phyloP scores from a whole-genome alignment of 2,797 vertebrate genomes.

The Malurus splendens region DNA sequence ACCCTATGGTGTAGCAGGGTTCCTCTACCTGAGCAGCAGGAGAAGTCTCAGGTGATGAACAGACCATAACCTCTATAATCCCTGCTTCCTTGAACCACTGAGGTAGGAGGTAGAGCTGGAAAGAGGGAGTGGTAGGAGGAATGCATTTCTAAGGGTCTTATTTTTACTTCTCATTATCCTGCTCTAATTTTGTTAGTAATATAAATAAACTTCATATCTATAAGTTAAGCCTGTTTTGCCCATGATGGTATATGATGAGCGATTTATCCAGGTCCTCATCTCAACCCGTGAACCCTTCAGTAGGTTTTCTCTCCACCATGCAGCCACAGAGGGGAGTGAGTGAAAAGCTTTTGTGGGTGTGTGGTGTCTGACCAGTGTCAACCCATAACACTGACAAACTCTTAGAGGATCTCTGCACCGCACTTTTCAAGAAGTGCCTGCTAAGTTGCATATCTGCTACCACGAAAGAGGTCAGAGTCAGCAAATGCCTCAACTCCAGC shows the following conservation, averaged over 20 bases:
- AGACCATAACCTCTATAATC: neutral
- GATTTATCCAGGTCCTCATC: neutral
- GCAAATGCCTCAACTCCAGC: neutral
- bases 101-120: neutral
- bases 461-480: neutral
- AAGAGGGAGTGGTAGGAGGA: neutral
- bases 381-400: neutral
- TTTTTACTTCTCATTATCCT: neutral
- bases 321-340: neutral
- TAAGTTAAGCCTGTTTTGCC: neutral
- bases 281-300: neutral
- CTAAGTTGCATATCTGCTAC: neutral
- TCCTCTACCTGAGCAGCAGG: neutral
- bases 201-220: neutral
- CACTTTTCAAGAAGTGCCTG: neutral
- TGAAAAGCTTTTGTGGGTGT: neutral
- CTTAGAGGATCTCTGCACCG: neutral
- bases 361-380: neutral
- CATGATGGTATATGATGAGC: neutral
- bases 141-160: neutral
- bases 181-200: neutral
- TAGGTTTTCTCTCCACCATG: neutral
- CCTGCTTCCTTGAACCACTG: neutral
- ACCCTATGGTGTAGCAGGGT: fast-evolving
- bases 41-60: neutral